Evolutionary conservation across 2,888 invertebrate species (phyloP), one percentile per base, ranked within the genome.

Genomic region (Trachelus tabidus): DNA sequence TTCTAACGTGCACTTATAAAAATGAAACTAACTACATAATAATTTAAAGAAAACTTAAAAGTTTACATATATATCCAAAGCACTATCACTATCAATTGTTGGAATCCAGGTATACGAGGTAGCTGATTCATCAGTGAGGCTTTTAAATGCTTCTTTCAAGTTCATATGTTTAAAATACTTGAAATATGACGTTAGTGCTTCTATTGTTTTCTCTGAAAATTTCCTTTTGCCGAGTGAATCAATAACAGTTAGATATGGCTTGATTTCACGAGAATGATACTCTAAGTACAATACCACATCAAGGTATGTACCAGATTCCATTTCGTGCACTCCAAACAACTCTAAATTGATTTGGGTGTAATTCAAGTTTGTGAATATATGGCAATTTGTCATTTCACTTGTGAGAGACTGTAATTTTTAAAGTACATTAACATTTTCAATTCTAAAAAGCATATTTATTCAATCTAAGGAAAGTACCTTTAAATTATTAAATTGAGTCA

Each of bases 171-270:
- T 81, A n/a, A 87, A 88, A 33, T 34, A 34, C n/a, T 80, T 82
- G 15, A 85, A 56, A 69, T 68, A 80, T 33, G 12, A 33, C 68
- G 79, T 80, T 23, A 87, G 69, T 68, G 40, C 56, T 15, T 78
- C 76, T 31, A 15, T 71, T 2, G 6, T 34, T 1, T 73, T 23
- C 23, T 76, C 23, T 0, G 69, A 34, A 34, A 85, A 76, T 34
- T 69, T 35, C 0, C 76, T 34, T 0, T 75, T 35, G 4, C 34
- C 4, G n/a, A 69, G 33, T 33, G 80, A 79, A 15, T 86, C 83
- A 37, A 87, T 23, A 33, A 80, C 33, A 23, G 87, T 78, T 77
- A 78, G 75, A 15, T 79, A 11, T 30, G 89, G 88, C 69, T 81
- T 81, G 11, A 75, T 75, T 82, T 80, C 79, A 35, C 79, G 73